Conservation (phyloP, 2,113 vertebrate species). For the Casuarius casuarius region DNA sequence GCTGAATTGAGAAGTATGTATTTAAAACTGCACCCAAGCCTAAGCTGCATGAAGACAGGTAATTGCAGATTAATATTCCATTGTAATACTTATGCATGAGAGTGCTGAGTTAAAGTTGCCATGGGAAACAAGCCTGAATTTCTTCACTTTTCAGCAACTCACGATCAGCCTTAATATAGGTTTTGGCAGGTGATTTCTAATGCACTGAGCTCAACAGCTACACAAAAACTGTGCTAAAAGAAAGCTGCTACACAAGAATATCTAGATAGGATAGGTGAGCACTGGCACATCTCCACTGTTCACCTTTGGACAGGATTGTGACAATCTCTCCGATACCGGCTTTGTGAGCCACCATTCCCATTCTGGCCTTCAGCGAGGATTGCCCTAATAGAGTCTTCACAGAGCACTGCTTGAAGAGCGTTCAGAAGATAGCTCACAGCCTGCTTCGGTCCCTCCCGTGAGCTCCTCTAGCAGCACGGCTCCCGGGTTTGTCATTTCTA, state of each 20-base stretch:
- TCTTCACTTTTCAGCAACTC: conserved; percentile 52
- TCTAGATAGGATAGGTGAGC: neutral
- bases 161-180: neutral
- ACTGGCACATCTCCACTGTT: neutral
- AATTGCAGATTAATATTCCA: conserved; percentile 62
- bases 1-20: neutral
- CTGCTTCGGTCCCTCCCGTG: neutral
- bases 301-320: neutral
- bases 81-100: neutral
- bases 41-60: conserved; percentile 43
- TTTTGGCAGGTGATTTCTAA: conserved; percentile 52
- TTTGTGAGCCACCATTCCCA: neutral
- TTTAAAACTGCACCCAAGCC: conserved; percentile 4
- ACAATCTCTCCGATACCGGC: neutral
- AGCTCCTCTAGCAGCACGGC: neutral
- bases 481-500: neutral
- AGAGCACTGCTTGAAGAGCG: fast-evolving
- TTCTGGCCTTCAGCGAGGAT: neutral
- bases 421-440: neutral
- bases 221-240: neutral
- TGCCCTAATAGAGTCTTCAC: neutral
- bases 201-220: neutral
- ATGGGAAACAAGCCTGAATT: conserved; percentile 56
- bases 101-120: conserved; percentile 45
- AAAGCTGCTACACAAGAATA: neutral